Conservation (phyloP, 2,888 invertebrate species). For the Beris morrisii region DNA sequence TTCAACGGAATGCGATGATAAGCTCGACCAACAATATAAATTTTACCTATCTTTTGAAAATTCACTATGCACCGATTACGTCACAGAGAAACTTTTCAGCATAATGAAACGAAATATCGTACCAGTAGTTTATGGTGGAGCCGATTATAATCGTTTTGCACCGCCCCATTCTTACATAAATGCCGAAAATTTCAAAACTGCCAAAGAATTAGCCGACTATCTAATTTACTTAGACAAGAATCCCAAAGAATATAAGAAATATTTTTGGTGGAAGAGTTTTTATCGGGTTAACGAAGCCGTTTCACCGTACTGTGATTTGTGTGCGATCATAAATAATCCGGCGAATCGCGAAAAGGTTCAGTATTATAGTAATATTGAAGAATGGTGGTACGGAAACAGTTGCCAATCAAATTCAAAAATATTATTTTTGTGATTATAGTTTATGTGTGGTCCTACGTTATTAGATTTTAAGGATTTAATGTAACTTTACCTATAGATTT, state of each 20-base stretch:
- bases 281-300: slow-evolving; percentile 44
- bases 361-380: slow-evolving; percentile 15
- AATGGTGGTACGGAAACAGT: slow-evolving; percentile 1
- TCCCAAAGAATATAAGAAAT: slow-evolving; percentile 63
- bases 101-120: slow-evolving; percentile 56
- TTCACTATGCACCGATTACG: slow-evolving; percentile 69
- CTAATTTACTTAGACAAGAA: slow-evolving; percentile 55
- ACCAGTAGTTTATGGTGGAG: slow-evolving; percentile 70
- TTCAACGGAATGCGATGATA: slow-evolving; percentile 50
- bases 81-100: slow-evolving; percentile 64
- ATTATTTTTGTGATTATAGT: not conserved
- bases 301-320: slow-evolving; percentile 5
- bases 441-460: too few relatives aligned
- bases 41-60: slow-evolving; percentile 72
- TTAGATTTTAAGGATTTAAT: too few relatives aligned
- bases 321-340: slow-evolving; percentile 2
- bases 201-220: slow-evolving; percentile 62
- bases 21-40: slow-evolving; percentile 61
- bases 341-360: not conserved
- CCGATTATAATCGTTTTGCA: slow-evolving; percentile 62
- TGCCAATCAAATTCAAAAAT: slow-evolving; percentile 6
- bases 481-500: too few relatives aligned
- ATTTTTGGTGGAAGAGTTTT: slow-evolving; percentile 66
- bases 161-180: slow-evolving; percentile 68
- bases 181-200: slow-evolving; percentile 63